Percentiles rank a stretch among this genome's conserved stretches.
Conservation (phyloP, 2,888 invertebrate species). For the Fissipunctia ypsillon region DNA sequence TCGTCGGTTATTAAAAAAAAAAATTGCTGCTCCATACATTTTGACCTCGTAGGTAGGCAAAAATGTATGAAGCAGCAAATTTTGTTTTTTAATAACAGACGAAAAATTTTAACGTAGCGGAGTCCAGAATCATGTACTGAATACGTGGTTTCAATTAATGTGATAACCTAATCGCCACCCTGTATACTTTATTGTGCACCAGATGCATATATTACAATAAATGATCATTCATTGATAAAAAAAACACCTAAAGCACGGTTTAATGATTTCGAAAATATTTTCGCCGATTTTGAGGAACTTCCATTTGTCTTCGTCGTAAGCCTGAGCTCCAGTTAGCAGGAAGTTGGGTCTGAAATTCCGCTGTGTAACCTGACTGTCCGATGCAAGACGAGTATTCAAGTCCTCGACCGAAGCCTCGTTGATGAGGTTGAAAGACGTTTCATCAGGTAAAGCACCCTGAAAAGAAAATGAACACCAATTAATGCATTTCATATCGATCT, state of each 20-base stretch:
- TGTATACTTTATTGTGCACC: too few species aligned
- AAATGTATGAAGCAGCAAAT: too few species aligned
- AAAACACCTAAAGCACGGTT: slow-evolving; percentile 91
- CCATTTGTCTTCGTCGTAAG: slow-evolving; percentile 93
- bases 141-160: too few species aligned
- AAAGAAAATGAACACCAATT: slow-evolving; percentile 40
- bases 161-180: too few species aligned
- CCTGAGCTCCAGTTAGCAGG: slow-evolving; percentile 89
- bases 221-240: too few species aligned
- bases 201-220: too few species aligned
- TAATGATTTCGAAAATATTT: slow-evolving; percentile 91
- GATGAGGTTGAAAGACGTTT: slow-evolving; percentile 92
- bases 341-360: slow-evolving; percentile 93
- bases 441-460: slow-evolving; percentile 92
- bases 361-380: slow-evolving; percentile 83
- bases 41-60: too few species aligned
- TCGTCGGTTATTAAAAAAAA: too few species aligned
- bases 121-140: too few species aligned
- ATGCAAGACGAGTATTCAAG: slow-evolving; percentile 90
- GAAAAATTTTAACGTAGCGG: too few species aligned
- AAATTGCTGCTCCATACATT: too few species aligned
- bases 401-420: slow-evolving; percentile 92
- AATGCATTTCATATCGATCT: neutral
- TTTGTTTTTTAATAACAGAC: too few species aligned
- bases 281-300: slow-evolving; percentile 93